Percentiles rank a stretch among this genome's conserved stretches.
Conservation (phyloP, 2,797 vertebrate species). For the Phalanger gymnotis region DNA sequence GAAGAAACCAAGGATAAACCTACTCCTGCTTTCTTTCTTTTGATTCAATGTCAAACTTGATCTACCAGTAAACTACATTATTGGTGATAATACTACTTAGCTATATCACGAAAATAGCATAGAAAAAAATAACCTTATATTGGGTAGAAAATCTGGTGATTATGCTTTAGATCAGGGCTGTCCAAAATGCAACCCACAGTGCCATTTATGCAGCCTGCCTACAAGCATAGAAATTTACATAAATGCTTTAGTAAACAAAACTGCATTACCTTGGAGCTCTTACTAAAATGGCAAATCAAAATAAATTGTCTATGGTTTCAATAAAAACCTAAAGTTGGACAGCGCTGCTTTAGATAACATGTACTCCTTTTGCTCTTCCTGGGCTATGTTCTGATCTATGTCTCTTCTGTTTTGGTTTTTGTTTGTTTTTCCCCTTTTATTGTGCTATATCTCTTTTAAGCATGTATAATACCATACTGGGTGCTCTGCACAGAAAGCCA, state of each 20-base stretch:
- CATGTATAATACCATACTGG: neutral
- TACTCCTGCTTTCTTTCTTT: neutral
- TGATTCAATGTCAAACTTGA: neutral
- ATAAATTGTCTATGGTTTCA: too few relatives aligned
- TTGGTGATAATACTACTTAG: neutral
- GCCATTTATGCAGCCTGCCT: too few relatives aligned
- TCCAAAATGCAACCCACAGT: too few relatives aligned
- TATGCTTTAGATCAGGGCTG: neutral
- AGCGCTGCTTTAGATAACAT: neutral
- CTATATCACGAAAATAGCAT: neutral
- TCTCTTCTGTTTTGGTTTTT: neutral
- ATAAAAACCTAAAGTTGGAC: too few relatives aligned
- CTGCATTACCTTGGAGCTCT: too few relatives aligned
- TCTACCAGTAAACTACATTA: neutral
- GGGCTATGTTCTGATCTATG: neutral
- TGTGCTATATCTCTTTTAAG: neutral
- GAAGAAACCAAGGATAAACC: neutral
- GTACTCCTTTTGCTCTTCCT: neutral
- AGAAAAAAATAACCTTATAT: neutral
- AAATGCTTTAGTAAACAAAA: too few relatives aligned
- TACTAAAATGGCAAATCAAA: too few relatives aligned
- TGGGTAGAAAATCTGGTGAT: neutral
- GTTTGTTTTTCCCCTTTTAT: too few relatives aligned
- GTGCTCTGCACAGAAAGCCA: neutral
- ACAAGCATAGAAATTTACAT: too few relatives aligned